Base-by-base conservation (phyloP, 2,797 vertebrate genomes). In the Coccyzus lansbergi region DNA sequence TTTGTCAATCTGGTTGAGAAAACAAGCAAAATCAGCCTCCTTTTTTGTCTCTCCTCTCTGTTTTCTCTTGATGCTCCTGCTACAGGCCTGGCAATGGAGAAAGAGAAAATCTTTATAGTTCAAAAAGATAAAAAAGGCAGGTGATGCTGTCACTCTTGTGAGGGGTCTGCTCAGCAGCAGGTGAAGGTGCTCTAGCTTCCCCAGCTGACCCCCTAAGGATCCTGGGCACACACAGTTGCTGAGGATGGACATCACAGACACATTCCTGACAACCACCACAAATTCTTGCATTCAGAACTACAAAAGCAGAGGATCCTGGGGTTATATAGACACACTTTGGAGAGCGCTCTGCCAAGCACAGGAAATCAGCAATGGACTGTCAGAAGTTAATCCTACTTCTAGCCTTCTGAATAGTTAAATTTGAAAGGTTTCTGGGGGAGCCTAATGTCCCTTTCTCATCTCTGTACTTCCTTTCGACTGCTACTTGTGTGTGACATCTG, bases 81-180 rank as follows among this genome's bases (percentile, higher is more conserved):
- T 59, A 56, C 0, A 0, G 31, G 31, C 25, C 31, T n/a, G 46
- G 25, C 29, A 74, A 53, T 2, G 12, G 46, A 75, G 31, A 33
- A 49, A 63, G 46, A 76, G 38, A 40, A 1, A 38, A 22, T 49
- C 44, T 65, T 40, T 42, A 24, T 15, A 48, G 44, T 69, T 51
- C 16, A 26, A n/a, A 70, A 92, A 83, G 52, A 19, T 56, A 56
- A 80, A 33, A 49, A 70, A 70, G 15, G 48, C 64, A 88, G 55
- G 22, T 46, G 70, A 89, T 12, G 33, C 20, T 53, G 31, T n/a
- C 58, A 29, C 29, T 46, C 31, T 64, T 59, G 26, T 10, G 67
- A 91, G 53, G 51, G 36, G 21, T 80, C 53, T 92, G 49, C 53
- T 77, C 44, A 74, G 68, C 56, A 74, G 71, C 55, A 62, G 42